Evolutionary conservation across 2,888 invertebrate genomes (phyloP).

Genomic region (Linyphia triangularis): DNA sequence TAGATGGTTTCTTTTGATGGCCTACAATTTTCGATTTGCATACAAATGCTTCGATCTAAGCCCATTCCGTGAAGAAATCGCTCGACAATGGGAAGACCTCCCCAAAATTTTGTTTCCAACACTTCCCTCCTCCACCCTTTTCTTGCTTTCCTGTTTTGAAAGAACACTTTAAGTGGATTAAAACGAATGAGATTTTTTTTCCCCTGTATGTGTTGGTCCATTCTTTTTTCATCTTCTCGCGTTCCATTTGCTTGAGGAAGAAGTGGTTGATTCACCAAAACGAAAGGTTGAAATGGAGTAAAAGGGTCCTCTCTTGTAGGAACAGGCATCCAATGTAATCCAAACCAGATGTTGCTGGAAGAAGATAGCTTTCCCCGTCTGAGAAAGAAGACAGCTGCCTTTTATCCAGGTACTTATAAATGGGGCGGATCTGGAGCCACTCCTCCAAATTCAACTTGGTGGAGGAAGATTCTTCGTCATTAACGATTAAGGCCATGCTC

Average conservation of each 20-base stretch:
- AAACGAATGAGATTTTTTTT: conserved; percentile 37
- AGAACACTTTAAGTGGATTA: conserved; percentile 63
- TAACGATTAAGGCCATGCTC: not conserved
- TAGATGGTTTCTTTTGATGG: not conserved
- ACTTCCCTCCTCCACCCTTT: conserved; percentile 4
- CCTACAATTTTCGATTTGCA: conserved; percentile 20
- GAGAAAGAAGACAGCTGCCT: conserved; percentile 56
- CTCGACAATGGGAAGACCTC: conserved; percentile 6
- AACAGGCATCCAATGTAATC: conserved; percentile 40
- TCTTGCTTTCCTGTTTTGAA: conserved; percentile 22
- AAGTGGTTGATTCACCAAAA: conserved; percentile 1
- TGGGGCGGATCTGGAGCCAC: not conserved
- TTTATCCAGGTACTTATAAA: not conserved
- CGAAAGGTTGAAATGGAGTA: conserved; percentile 22
- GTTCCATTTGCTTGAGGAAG: conserved; percentile 35
- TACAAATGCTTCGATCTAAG: conserved; percentile 27
- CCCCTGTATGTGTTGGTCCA: not conserved
- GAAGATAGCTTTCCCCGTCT: conserved; percentile 26
- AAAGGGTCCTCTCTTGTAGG: not conserved
- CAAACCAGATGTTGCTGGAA: conserved; percentile 39
- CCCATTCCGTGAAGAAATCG: not conserved
- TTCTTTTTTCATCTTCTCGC: not conserved
- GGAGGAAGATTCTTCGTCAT: not conserved
- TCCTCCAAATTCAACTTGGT: conserved; percentile 20
- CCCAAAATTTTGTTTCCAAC: not conserved